Evolutionary conservation across 2,113 vertebrate species (phyloP).

Genomic region (Pluvianellus socialis): DNA sequence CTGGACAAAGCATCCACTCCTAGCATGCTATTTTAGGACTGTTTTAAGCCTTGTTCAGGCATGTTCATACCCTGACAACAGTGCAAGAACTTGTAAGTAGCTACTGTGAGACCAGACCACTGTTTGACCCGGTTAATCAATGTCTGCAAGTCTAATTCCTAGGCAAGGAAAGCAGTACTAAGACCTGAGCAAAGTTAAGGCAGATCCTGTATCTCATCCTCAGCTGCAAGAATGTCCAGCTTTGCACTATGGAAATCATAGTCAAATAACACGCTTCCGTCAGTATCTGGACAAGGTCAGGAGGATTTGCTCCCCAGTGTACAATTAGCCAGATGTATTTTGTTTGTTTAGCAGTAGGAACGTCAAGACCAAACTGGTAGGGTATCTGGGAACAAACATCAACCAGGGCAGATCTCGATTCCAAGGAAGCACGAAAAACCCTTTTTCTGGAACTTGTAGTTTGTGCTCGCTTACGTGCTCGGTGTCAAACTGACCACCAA

Average conservation of each 20-base stretch:
- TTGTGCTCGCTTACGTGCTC: background rate
- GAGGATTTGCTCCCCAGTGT: background rate
- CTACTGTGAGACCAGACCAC: background rate
- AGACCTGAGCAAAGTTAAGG: background rate
- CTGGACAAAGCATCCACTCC: background rate
- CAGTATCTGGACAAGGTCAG: conserved; percentile 3
- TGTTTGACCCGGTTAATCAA: conserved; percentile 29
- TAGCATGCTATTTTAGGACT: conserved; percentile 45
- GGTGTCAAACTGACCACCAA: background rate
- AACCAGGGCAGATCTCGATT: background rate
- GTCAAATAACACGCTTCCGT: background rate
- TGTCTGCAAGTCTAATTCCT: background rate
- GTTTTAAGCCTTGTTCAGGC: background rate
- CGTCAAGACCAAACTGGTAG: background rate
- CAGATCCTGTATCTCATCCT: background rate
- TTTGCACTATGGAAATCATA: background rate
- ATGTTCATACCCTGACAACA: background rate
- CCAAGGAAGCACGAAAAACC: background rate
- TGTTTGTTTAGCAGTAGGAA: conserved; percentile 13
- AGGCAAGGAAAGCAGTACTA: background rate
- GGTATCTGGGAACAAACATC: conserved; percentile 8
- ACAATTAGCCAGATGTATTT: conserved; percentile 31
- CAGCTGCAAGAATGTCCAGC: background rate
- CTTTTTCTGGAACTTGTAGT: background rate
- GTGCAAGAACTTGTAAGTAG: background rate